Percentiles rank a stretch among this genome's conserved stretches.
phyloP scores from a whole-genome alignment of 2,797 vertebrate genomes.

The Acestrorhynchus altus region DNA sequence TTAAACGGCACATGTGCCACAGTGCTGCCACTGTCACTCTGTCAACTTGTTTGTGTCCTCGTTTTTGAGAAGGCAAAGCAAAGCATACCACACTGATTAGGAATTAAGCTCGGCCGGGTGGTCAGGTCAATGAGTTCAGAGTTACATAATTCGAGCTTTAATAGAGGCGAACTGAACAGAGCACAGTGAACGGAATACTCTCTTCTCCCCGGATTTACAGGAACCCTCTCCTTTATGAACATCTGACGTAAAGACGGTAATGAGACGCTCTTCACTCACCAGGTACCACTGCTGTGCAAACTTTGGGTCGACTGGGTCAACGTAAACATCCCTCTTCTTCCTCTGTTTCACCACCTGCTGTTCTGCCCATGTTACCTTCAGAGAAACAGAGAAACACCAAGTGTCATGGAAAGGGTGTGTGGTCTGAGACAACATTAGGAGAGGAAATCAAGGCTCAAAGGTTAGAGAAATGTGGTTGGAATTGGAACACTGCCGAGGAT shows the following conservation, averaged over 20 bases:
- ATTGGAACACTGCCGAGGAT: too few species aligned
- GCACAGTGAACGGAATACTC: conserved; percentile 13
- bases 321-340: conserved; percentile 87
- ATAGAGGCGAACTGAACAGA: conserved; percentile 15
- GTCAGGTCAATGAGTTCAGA: conserved; percentile 32
- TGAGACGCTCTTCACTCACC: conserved; percentile 75
- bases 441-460: too few species aligned
- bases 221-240: neutral
- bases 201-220: neutral
- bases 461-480: too few species aligned
- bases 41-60: neutral
- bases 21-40: neutral
- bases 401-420: too few species aligned
- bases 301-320: conserved; percentile 90
- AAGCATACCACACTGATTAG: conserved; percentile 34
- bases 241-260: neutral
- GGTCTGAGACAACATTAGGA: neutral
- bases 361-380: conserved; percentile 91
- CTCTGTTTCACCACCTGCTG: conserved; percentile 91
- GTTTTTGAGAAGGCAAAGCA: conserved; percentile 19
- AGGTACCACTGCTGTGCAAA: conserved; percentile 96
- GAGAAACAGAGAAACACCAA: neutral
- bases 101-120: conserved; percentile 26
- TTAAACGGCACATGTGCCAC: neutral
- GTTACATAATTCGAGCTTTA: conserved; percentile 43